These are phyloP conservation scores for Aphaenogaster rudis DNA, from an alignment of 1,140 invertebrate genomes.

Conservation along the genomic window DNA sequence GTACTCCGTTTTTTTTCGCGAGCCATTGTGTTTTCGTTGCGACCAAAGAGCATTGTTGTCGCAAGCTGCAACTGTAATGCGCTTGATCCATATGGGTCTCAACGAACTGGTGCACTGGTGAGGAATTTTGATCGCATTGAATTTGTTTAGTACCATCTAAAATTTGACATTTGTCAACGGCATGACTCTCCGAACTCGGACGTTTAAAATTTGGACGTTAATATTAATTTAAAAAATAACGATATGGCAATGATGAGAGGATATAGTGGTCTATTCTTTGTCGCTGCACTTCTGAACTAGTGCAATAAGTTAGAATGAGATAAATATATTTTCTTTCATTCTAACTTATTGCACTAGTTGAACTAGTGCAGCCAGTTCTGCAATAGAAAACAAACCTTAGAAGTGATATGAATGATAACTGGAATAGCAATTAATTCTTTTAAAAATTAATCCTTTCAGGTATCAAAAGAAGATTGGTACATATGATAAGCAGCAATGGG, in stretches of 20 bases:
- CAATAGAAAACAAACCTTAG: too few relatives aligned
- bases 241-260: not conserved
- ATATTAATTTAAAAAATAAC: conserved; percentile 6
- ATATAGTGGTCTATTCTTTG: too few relatives aligned
- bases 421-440: too few relatives aligned
- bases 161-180: not conserved
- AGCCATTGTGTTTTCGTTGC: not conserved
- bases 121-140: conserved; percentile 58
- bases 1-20: conserved; percentile 26
- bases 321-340: too few relatives aligned
- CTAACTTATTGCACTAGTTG: too few relatives aligned
- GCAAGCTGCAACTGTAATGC: conserved; percentile 18
- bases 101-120: conserved; percentile 83
- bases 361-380: too few relatives aligned
- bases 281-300: too few relatives aligned
- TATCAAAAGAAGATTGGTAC: conserved; percentile 98
- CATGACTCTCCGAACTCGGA: not conserved
- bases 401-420: conserved; percentile 18
- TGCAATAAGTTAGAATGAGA: too few relatives aligned
- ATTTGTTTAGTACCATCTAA: not conserved
- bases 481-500: conserved; percentile 98
- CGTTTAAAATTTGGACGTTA: conserved; percentile 41
- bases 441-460: conserved; percentile 85
- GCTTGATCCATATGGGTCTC: conserved; percentile 76
- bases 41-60: conserved; percentile 33